Base-by-base conservation (phyloP, 2,888 invertebrate species). In the Acanthosepion pharaonis region DNA sequence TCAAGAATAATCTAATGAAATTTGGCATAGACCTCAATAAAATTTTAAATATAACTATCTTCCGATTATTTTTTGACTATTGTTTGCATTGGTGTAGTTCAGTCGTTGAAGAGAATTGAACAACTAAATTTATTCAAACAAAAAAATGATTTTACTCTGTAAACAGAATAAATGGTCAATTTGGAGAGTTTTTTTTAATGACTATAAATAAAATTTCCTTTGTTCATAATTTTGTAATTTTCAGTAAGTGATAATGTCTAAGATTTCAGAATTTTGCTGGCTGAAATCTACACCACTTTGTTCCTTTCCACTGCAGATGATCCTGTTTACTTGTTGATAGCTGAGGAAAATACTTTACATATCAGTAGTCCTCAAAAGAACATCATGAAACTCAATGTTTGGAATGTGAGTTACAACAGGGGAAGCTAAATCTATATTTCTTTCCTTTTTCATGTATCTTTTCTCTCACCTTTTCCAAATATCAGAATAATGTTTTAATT, bases 331-430 rank as follows among this genome's bases (percentile, higher is more conserved):
- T 91, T 96, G 25, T 64, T 96, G 95, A 95, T 96, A 94, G 96
- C 96, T 59, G 96, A 96, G 28, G 96, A 96, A 94, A 95, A 95
- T n/a, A 95, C 95, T 49, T 42, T 96, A 53, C 93, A 93, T 51
- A 53, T 93, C 51, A 93, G 93, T 28, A 93, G 93, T 53, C 93
- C 93, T 5, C 53, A 49, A 25, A 93, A 49, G 93, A 53, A 93
- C 48, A 93, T 93, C 48, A 53, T 53, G 64, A 94, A 94, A 91
- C 91, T 94, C n/a, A 64, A 42, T 42, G 59, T 49, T 91, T 94
- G 94, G 94, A 94, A 33, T 42, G 59, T 59, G 18, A 94, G 64
- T 64, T 49, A 33, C 23, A 6, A 53, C 64, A 42, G 11, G 23
- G 92, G 8, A 42, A 59, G n/a, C n/a, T 93, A 91, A 42, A 4